These are phyloP conservation scores for Frieseomelitta varia DNA, from an alignment of 1,140 invertebrate species.

Conservation along the genomic window DNA sequence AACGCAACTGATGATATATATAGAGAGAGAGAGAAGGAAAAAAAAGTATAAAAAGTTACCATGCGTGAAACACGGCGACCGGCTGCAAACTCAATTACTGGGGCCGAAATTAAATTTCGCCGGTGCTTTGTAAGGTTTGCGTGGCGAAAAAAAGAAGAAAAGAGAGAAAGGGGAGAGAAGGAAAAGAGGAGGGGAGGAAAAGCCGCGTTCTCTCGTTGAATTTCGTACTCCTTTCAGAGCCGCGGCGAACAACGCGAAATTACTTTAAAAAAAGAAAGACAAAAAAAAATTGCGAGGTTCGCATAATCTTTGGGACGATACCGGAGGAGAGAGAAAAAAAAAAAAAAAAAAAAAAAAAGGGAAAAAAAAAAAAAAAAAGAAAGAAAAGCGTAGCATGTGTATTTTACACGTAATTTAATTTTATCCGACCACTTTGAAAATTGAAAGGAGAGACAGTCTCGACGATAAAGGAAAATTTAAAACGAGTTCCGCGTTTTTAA, in stretches of 20 bases:
- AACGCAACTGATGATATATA: neutral
- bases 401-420: neutral
- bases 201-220: neutral
- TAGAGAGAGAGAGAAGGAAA: neutral
- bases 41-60: neutral
- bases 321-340: too few relatives aligned
- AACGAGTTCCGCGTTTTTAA: too few relatives aligned
- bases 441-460: neutral
- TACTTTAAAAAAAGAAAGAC: neutral
- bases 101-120: constrained; percentile 32
- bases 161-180: too few relatives aligned
- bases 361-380: too few relatives aligned
- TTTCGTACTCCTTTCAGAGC: neutral
- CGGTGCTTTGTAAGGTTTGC: constrained; percentile 16
- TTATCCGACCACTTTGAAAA: neutral
- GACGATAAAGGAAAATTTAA: neutral
- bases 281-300: neutral
- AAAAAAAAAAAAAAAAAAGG: too few relatives aligned
- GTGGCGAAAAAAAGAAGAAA: neutral
- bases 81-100: constrained; percentile 29
- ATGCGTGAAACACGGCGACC: constrained; percentile 3
- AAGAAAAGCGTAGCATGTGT: neutral
- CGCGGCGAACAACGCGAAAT: neutral
- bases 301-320: neutral
- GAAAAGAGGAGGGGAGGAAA: neutral